A percentile compares a stretch with the other conserved stretches of the same genome.
Evolutionary conservation across 2,888 invertebrate species (phyloP).

Genomic region (Pyrrhosoma nymphula): DNA sequence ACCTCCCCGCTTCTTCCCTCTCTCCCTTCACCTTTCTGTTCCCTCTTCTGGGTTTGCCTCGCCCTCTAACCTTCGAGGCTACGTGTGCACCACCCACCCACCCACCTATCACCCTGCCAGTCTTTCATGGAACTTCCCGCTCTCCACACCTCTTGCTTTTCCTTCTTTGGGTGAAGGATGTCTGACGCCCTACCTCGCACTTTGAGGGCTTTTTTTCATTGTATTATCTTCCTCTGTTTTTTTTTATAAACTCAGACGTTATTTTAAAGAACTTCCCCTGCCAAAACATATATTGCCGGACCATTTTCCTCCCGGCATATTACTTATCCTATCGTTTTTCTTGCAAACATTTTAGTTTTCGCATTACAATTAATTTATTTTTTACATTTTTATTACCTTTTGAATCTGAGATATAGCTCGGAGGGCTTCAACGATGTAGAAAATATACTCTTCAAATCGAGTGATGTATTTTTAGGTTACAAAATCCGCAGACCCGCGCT

Average conservation of each 20-base stretch:
- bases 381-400: no score
- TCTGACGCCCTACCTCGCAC: background rate
- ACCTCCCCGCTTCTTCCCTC: background rate
- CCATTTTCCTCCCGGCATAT: no score
- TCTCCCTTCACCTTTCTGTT: background rate
- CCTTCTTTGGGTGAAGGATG: background rate
- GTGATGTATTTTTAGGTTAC: no score
- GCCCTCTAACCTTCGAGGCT: background rate
- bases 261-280: background rate
- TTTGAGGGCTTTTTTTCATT: background rate
- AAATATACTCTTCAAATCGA: no score
- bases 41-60: background rate
- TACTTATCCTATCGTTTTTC: no score
- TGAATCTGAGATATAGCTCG: no score
- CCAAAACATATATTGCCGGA: no score
- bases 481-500: no score
- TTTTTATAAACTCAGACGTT: background rate
- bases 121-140: background rate
- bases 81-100: background rate
- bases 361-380: no score
- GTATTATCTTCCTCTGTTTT: background rate
- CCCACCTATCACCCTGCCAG: background rate
- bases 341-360: no score
- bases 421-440: no score
- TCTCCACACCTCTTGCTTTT: background rate